Evolutionary conservation across 2,888 invertebrate genomes (phyloP), one percentile per base, ranked within the genome.

Genomic region (Patella depressa): DNA sequence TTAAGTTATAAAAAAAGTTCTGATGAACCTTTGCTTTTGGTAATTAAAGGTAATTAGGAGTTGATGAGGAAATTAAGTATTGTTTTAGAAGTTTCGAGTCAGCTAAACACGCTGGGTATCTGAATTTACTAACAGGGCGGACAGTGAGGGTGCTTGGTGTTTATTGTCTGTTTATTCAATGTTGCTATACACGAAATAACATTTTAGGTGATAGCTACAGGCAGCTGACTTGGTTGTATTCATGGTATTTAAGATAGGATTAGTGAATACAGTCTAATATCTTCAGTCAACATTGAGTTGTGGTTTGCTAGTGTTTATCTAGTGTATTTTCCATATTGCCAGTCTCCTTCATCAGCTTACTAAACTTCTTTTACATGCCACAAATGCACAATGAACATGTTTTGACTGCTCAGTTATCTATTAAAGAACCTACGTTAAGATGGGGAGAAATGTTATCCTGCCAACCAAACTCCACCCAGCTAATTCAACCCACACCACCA

Each of bases 151-250:
- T 65, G 45, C 45, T 45, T 45, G 9, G 9, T 45, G 45, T 45
- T 45, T 45, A 45, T 45, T 45, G 45, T 7, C 45, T 45, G 45
- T 45, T 45, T 45, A 45, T 45, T 45, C 45, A 45, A 45, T 45
- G 45, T 45, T 45, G 45, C 45, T 45, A 45, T 45, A 45, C 45
- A 45, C 45, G 9, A 45, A 45, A 45, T 45, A 45, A 45, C 45
- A 45, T 45, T 45, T 45, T 45, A 45, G 45, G 45, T 45, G 65
- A 65, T 65, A 65, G 65, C 65, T 24, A 65, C 65, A 45, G 45
- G 45, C 65, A 65, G 65, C 19, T 65, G 65, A 65, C 65, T 65
- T 65, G 19, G 24, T 65, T 65, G 19, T 65, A 65, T 65, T 65
- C 65, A 24, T 24, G 12, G 19, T 65, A 24, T 65, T 65, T 19